Percentiles rank a stretch among this genome's conserved stretches.
Conservation (phyloP, 2,888 invertebrate species). For the Drosophila meridionalis region DNA sequence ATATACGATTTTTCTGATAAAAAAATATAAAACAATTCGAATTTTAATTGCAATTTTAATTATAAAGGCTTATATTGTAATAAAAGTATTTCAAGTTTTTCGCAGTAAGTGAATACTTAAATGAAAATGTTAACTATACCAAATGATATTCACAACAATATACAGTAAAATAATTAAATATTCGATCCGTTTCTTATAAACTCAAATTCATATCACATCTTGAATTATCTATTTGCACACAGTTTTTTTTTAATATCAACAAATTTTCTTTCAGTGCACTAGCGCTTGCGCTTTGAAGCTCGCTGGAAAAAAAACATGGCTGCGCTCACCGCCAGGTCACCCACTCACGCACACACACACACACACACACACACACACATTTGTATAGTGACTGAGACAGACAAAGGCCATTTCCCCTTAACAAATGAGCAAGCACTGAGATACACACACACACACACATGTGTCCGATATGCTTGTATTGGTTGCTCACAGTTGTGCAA, state of each 20-base stretch:
- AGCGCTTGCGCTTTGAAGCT: conserved; percentile 67
- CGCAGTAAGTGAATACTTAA: no score
- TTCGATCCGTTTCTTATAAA: accelerated
- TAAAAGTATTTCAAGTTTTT: no score
- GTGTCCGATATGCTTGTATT: conserved; percentile 30
- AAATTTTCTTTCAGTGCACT: conserved; percentile 57
- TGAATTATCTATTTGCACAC: background rate
- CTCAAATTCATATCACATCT: background rate
- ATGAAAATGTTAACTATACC: no score
- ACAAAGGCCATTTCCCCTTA: conserved; percentile 78
- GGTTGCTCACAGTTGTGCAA: conserved; percentile 78
- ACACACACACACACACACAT: conserved; percentile 8
- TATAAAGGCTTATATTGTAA: no score
- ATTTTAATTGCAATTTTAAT: no score
- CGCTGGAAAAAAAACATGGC: conserved; percentile 72
- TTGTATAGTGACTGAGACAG: conserved; percentile 58
- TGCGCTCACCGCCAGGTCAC: conserved; percentile 64
- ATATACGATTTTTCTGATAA: no score
- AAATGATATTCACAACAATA: no score
- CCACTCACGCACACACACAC: conserved; percentile 31
- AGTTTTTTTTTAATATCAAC: no score
- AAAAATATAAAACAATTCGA: no score
- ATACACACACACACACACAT: conserved; percentile 38
- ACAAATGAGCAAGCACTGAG: conserved; percentile 73
- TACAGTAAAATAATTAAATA: background rate